Percentiles rank a stretch among this genome's conserved stretches.
Conservation (phyloP, 2,888 invertebrate genomes). For the Bruchidius siliquastri region DNA sequence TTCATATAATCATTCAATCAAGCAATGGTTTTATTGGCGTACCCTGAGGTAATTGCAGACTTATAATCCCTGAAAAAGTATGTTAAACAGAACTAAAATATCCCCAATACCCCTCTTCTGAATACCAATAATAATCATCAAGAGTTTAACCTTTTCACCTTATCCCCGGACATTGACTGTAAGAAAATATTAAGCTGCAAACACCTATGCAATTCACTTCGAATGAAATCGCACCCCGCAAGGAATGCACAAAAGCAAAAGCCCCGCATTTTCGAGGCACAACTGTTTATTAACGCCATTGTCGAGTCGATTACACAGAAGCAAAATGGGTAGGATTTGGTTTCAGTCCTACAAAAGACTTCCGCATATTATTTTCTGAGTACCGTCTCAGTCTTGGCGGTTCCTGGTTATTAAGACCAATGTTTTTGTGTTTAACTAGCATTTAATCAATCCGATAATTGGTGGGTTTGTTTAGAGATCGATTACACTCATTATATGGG, state of each 20-base stretch:
- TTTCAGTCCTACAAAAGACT: background rate
- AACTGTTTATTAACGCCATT: background rate
- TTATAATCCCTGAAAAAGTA: too few relatives aligned
- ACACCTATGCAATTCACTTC: background rate
- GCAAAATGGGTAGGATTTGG: background rate
- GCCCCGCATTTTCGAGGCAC: background rate
- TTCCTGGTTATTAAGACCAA: background rate
- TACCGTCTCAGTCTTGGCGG: background rate
- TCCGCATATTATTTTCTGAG: background rate
- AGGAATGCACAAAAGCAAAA: background rate
- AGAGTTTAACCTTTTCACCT: background rate
- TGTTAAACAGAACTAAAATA: too few relatives aligned
- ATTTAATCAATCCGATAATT: background rate
- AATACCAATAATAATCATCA: background rate
- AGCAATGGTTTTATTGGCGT: too few relatives aligned
- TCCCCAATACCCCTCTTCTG: background rate
- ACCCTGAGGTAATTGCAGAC: too few relatives aligned
- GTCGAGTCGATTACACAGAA: background rate
- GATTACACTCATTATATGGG: background rate
- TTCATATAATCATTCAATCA: too few relatives aligned
- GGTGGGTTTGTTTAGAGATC: background rate
- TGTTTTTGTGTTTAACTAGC: background rate
- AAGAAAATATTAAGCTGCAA: background rate
- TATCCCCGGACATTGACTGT: background rate
- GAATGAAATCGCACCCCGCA: background rate